phyloP scores from a whole-genome alignment of 2,888 invertebrate species.

The Furcula furcula region DNA sequence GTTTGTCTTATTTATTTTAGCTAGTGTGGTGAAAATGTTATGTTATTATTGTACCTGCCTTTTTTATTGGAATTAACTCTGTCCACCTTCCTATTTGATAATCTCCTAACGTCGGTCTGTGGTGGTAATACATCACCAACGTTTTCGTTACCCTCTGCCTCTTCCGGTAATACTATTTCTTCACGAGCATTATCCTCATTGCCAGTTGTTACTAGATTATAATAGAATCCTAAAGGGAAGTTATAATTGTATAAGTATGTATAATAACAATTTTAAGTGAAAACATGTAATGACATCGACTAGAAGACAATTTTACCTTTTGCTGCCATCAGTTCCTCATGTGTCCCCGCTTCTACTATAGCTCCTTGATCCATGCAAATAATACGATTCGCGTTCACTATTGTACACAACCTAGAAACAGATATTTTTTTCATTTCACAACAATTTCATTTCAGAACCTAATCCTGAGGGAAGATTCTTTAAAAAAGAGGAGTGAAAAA shows the following conservation, averaged over 20 bases:
- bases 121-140: constrained; percentile 37
- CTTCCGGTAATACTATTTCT: constrained; percentile 50
- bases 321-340: constrained; percentile 84
- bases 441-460: no score
- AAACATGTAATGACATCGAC: no score
- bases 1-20: no score
- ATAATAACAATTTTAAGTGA: no score
- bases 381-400: constrained; percentile 85
- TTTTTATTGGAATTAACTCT: constrained; percentile 64
- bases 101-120: constrained; percentile 53
- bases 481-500: no score
- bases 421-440: background rate
- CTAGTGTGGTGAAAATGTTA: no score
- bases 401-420: constrained; percentile 82
- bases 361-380: constrained; percentile 86
- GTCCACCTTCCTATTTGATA: constrained; percentile 56
- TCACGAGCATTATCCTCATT: constrained; percentile 60
- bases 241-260: no score
- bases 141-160: constrained; percentile 43
- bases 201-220: constrained; percentile 84
- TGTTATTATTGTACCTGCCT: constrained; percentile 53
- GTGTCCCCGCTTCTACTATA: constrained; percentile 87
- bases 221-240: constrained; percentile 60
- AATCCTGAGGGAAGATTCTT: no score
- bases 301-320: constrained; percentile 65